Evolutionary conservation across 2,797 vertebrate genomes (phyloP).

Genomic region (Lutjanus argentimaculatus): DNA sequence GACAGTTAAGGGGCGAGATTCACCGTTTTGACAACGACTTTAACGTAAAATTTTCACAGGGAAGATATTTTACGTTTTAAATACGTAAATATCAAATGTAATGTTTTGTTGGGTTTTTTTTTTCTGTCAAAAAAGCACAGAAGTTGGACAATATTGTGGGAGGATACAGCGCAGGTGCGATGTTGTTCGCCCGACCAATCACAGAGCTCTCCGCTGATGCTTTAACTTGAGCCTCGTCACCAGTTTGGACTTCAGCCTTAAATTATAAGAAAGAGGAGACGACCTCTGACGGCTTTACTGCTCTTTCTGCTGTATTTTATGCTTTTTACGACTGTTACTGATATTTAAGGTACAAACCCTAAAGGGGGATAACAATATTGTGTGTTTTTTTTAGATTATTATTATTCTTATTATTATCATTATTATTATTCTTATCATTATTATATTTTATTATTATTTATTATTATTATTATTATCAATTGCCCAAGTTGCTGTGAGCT

Average conservation of each 20-base stretch:
- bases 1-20: neutral
- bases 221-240: constrained; percentile 9
- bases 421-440: too few relatives aligned
- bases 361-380: too few relatives aligned
- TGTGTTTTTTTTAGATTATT: too few relatives aligned
- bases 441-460: too few relatives aligned
- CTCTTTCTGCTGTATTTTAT: neutral
- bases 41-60: neutral
- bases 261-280: neutral
- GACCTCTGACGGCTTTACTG: neutral
- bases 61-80: neutral
- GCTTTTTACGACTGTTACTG: neutral
- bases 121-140: neutral
- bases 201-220: constrained; percentile 8
- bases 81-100: neutral
- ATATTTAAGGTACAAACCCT: neutral
- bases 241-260: neutral
- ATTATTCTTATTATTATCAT: too few relatives aligned
- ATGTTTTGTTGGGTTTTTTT: neutral
- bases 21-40: neutral
- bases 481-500: too few relatives aligned
- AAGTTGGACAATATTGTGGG: neutral
- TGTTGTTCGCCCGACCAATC: constrained; percentile 39
- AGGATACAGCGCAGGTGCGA: constrained; percentile 37
- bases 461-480: too few relatives aligned